Base-by-base conservation (phyloP, 2,888 invertebrate genomes). In the Rhaphigaster nebulosa region DNA sequence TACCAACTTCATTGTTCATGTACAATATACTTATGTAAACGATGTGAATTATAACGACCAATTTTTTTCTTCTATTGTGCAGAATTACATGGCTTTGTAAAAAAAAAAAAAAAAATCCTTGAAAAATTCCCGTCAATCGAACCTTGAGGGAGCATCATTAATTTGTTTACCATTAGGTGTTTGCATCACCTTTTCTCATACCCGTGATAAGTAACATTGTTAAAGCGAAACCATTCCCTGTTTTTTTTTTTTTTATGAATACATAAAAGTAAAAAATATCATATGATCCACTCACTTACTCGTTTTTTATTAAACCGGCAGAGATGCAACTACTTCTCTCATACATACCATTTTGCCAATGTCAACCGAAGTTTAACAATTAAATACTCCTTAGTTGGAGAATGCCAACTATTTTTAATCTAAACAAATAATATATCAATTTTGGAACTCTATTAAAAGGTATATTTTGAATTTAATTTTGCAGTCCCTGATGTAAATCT, bases 151-250 rank as follows among this genome's bases (percentile, higher is more conserved):
- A 84, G 50, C 84, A 84, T 84, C 41, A 84, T 84, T 45, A 84
- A 45, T 84, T 45, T 50, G 45, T 41, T 84, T 84, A 45, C 41
- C 45, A 45, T 41, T 45, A 26, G 41, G 1, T 80, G 84, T 45
- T 84, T 84, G 45, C 84, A 84, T 84, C 84, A 84, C n/a, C 45
- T 45, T 45, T 84, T 84, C 84, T 84, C 84, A 84, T 45, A 84
- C 20, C 15, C 38, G 5, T 8, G 34, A 38, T 34, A 60, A 65
- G 1, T 12, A 8, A 34, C 29, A 65, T 76, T 76, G 34, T 38
- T 76, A 38, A 38, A 20, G 20, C 5, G 38, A 76, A 76, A 76
- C 8, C 70, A 29, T 76, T 34, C 23, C 10, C 23, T 3, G n/a
- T 13, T 65, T 65, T 65, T 65, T 65, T n/a, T n/a, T n/a, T n/a